phyloP scores from a whole-genome alignment of 2,888 invertebrate genomes.

The Yponomeuta plumbellus region DNA sequence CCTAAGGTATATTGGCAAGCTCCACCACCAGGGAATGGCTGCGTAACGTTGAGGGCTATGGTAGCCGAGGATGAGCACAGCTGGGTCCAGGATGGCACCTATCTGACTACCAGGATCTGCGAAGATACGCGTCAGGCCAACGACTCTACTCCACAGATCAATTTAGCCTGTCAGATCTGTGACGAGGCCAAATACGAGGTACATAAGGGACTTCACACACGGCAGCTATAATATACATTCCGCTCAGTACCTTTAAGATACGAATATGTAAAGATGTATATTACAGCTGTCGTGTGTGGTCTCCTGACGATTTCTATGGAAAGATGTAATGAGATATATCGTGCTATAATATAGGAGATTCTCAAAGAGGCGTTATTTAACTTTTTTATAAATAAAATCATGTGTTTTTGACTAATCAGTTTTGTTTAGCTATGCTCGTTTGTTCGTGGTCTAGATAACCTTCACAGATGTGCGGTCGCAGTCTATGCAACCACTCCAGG shows the following conservation, averaged over 20 bases:
- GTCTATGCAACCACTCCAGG: conserved; percentile 55
- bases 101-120: conserved; percentile 49
- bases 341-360: too few species aligned
- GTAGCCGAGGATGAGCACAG: conserved; percentile 55
- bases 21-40: conserved; percentile 56
- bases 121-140: conserved; percentile 64
- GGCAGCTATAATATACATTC: too few species aligned
- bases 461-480: conserved; percentile 66
- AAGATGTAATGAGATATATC: too few species aligned
- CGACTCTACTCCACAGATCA: conserved; percentile 53
- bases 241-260: too few species aligned
- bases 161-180: conserved; percentile 55
- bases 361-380: too few species aligned
- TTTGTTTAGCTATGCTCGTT: too few species aligned
- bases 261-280: too few species aligned
- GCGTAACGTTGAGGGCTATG: conserved; percentile 61
- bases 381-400: too few species aligned
- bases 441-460: conserved; percentile 35
- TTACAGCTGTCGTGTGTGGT: too few species aligned
- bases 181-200: conserved; percentile 70
- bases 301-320: too few species aligned
- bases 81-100: conserved; percentile 62
- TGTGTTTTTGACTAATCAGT: too few species aligned
- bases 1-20: conserved; percentile 64
- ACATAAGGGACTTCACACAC: too few species aligned